phyloP scores from a whole-genome alignment of 1,140 invertebrate species.

The Drosophila leontia region DNA sequence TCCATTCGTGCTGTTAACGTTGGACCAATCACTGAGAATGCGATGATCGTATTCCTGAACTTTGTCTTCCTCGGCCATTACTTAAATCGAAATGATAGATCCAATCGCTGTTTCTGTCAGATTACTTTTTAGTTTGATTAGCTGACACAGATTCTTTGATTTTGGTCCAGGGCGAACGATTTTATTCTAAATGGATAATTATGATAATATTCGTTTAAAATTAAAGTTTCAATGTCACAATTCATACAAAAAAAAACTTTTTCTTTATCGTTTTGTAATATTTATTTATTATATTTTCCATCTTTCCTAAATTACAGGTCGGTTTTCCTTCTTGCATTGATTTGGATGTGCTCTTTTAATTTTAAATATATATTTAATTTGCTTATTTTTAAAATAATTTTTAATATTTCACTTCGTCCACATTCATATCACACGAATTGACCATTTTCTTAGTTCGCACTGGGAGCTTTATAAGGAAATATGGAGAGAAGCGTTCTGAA shows the following conservation, averaged over 20 bases:
- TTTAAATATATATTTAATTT: background rate
- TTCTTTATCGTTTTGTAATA: no score
- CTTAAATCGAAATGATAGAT: slow-evolving; percentile 5
- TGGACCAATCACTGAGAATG: slow-evolving; percentile 73
- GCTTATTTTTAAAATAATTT: background rate
- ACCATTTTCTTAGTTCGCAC: background rate
- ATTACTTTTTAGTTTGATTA: background rate
- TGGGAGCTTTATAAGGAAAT: background rate
- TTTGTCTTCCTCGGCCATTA: slow-evolving; percentile 41
- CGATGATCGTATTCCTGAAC: slow-evolving; percentile 78
- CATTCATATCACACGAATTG: background rate
- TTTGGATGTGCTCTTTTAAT: no score
- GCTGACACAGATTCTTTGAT: background rate
- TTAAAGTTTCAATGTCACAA: background rate
- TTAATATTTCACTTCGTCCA: background rate
- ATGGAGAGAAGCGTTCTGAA: background rate
- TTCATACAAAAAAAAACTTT: background rate
- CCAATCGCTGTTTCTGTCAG: no score
- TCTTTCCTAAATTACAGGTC: background rate
- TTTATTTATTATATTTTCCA: background rate
- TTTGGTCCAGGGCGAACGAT: background rate
- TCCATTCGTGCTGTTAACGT: slow-evolving; percentile 74
- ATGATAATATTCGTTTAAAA: background rate
- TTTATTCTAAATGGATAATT: slow-evolving; percentile 2
- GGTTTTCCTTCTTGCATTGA: rapidly evolving